These are phyloP conservation scores for Hydrocynus forskahlii DNA, from an alignment of 2,797 vertebrate species.

Conservation along the genomic window DNA sequence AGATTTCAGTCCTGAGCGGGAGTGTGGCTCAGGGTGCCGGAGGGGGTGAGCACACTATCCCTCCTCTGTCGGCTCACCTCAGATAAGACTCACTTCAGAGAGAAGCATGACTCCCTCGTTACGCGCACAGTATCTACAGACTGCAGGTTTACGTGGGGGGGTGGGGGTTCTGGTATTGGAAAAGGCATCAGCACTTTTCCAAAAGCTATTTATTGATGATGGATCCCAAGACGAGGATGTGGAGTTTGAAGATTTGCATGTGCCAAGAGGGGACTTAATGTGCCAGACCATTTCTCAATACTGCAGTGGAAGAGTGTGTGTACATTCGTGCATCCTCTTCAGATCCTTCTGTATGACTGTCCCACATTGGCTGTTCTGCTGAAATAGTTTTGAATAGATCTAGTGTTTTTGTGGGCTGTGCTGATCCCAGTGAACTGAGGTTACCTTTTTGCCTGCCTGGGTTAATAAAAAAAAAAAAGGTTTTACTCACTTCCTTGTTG, in stretches of 20 bases:
- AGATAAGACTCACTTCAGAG: constrained; percentile 35
- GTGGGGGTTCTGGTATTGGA: not conserved
- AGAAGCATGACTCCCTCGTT: not conserved
- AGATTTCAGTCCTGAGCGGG: constrained; percentile 13
- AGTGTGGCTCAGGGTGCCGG: not conserved
- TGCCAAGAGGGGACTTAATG: constrained; percentile 12
- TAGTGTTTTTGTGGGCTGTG: constrained; percentile 18
- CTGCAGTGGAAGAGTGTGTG: not conserved
- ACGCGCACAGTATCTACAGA: constrained; percentile 15
- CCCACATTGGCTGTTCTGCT: not conserved
- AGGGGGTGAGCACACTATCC: constrained; percentile 6
- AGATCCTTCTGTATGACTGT: not conserved
- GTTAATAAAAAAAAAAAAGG: constrained; percentile 23
- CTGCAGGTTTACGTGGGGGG: not conserved
- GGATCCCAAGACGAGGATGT: constrained; percentile 11
- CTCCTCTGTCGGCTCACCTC: constrained; percentile 12
- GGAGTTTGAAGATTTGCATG: constrained; percentile 23
- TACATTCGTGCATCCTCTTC: constrained; percentile 4
- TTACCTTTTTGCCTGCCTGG: constrained; percentile 43
- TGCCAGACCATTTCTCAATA: constrained; percentile 3
- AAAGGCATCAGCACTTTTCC: constrained; percentile 12
- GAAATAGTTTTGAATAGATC: constrained; percentile 24
- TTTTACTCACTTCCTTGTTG: constrained; percentile 9
- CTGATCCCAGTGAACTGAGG: not conserved
- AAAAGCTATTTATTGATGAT: constrained; percentile 27